phyloP scores from a whole-genome alignment of 2,797 vertebrate genomes.

The Oreochromis mossambicus region DNA sequence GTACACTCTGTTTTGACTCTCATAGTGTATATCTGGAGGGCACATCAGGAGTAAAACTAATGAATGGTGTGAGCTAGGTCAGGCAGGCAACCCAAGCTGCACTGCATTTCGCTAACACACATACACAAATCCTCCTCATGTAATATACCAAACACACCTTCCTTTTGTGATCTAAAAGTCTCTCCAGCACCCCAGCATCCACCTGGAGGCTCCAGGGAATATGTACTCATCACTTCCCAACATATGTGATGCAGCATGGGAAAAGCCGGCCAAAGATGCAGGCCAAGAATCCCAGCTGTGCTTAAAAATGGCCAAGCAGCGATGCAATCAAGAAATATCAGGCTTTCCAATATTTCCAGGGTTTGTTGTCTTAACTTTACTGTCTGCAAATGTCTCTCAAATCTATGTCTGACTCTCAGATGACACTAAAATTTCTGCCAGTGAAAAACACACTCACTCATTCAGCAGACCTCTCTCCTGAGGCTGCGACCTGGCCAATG shows the following conservation, averaged over 20 bases:
- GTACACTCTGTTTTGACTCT: not conserved
- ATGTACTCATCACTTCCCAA: not conserved
- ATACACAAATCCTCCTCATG: not conserved
- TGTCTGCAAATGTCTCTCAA: rapidly evolving
- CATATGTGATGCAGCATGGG: not conserved
- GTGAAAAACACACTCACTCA: not conserved
- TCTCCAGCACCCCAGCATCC: not conserved
- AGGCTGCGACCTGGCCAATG: not conserved
- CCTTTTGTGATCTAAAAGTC: not conserved
- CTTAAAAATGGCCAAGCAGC: not conserved
- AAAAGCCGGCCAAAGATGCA: not conserved
- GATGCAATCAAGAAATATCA: not conserved
- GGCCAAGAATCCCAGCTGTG: not conserved
- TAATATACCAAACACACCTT: not conserved
- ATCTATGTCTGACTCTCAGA: not conserved
- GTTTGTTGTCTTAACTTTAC: not conserved
- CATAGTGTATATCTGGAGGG: not conserved
- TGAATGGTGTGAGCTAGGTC: not conserved
- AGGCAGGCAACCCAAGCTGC: not conserved
- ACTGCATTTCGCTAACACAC: not conserved
- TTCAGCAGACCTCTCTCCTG: not conserved
- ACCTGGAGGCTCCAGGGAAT: not conserved
- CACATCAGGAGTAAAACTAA: not conserved
- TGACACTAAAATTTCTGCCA: not conserved
- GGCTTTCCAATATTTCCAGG: not conserved